Evolutionary conservation across 2,113 vertebrate genomes (phyloP).

Genomic region (Microtus oregoni): DNA sequence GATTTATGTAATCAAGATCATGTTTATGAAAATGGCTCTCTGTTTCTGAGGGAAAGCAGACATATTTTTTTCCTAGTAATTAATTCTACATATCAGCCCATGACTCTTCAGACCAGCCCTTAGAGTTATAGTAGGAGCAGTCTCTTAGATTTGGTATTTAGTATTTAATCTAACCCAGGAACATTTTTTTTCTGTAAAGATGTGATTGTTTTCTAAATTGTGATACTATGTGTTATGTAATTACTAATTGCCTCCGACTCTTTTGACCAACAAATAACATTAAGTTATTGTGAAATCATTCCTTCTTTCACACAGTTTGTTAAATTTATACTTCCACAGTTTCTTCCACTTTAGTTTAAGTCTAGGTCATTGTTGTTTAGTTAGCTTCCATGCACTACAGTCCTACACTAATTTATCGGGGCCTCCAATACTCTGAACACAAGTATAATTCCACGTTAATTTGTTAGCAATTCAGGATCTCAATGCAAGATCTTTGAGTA

Average conservation of each 20-base stretch:
- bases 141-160: neutral
- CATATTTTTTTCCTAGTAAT: neutral
- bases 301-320: neutral
- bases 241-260: neutral
- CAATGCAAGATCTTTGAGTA: neutral
- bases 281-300: neutral
- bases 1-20: conserved; percentile 58
- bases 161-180: neutral
- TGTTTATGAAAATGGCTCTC: neutral
- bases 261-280: neutral
- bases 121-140: neutral
- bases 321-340: neutral
- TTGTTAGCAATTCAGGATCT: neutral
- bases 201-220: neutral
- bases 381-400: neutral
- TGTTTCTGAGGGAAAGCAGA: neutral
- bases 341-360: neutral
- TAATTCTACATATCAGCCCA: neutral
- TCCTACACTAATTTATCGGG: accelerated
- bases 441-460: neutral
- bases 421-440: neutral
- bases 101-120: neutral
- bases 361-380: neutral
- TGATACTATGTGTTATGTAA: neutral
- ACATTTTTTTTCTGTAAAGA: neutral